Evolutionary conservation across 2,888 invertebrate species (phyloP).

Genomic region (Adelphocoris suturalis): DNA sequence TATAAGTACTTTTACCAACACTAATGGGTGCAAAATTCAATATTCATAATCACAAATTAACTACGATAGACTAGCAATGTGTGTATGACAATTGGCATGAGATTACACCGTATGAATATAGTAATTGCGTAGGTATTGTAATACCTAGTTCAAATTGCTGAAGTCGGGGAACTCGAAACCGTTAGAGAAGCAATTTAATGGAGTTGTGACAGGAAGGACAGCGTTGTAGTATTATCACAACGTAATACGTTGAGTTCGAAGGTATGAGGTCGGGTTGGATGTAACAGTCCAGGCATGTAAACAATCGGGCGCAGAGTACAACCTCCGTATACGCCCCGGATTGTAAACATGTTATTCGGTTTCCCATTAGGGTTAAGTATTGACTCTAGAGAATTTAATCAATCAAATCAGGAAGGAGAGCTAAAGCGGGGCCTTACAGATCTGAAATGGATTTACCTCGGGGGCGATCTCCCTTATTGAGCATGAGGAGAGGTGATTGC

Average conservation of each 20-base stretch:
- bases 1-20: too few relatives aligned
- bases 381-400: slow-evolving; percentile 1
- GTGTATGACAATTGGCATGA: too few relatives aligned
- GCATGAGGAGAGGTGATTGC: slow-evolving; percentile 17
- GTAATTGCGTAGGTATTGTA: too few relatives aligned
- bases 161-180: too few relatives aligned
- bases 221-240: not conserved
- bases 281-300: not conserved
- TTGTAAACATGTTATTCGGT: slow-evolving; percentile 32
- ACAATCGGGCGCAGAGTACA: not conserved
- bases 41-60: too few relatives aligned
- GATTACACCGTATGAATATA: too few relatives aligned
- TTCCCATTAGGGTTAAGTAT: slow-evolving; percentile 24
- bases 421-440: not conserved
- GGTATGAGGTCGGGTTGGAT: not conserved
- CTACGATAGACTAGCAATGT: too few relatives aligned
- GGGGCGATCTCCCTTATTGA: slow-evolving; percentile 24
- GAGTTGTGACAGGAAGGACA: not conserved
- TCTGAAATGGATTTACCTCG: slow-evolving; percentile 16
- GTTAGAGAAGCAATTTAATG: not conserved
- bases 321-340: not conserved
- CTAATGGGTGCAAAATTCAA: too few relatives aligned
- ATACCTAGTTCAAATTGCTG: too few relatives aligned
- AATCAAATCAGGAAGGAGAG: not conserved
- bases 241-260: not conserved